These are phyloP conservation scores for Clarias gariepinus DNA, from an alignment of 2,113 vertebrate species.

Conservation along the genomic window DNA sequence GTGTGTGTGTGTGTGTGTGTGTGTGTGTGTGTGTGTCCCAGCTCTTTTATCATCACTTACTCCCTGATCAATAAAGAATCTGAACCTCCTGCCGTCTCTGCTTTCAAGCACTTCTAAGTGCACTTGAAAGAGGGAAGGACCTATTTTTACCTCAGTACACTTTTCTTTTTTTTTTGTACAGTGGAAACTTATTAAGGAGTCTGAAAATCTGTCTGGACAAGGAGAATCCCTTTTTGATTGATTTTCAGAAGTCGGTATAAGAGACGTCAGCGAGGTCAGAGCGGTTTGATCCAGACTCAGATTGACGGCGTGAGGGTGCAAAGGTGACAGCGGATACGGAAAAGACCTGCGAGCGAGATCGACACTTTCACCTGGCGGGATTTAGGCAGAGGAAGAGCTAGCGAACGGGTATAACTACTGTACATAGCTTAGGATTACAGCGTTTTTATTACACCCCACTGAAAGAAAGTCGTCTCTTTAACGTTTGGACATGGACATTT, in stretches of 20 bases:
- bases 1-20: constrained; percentile 32
- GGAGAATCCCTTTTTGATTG: constrained; percentile 6
- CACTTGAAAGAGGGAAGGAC: constrained; percentile 8
- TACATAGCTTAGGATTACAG: not conserved
- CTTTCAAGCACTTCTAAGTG: constrained; percentile 35
- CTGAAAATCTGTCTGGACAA: not conserved
- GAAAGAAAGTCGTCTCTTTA: not conserved
- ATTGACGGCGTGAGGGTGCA: not conserved
- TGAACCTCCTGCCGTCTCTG: constrained; percentile 26
- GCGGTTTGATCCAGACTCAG: not conserved
- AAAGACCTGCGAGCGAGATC: not conserved
- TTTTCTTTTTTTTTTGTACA: not conserved
- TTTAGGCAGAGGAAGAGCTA: not conserved
- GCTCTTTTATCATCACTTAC: constrained; percentile 44
- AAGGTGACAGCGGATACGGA: not conserved
- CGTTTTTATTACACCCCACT: not conserved
- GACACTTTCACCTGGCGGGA: not conserved
- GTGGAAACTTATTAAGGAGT: constrained; percentile 10
- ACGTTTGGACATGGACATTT: not conserved
- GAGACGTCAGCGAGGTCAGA: not conserved
- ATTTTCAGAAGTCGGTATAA: not conserved
- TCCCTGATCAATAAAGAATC: constrained; percentile 44
- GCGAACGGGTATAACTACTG: not conserved
- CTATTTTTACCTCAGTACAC: not conserved
- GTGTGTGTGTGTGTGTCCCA: constrained; percentile 35